Conservation (phyloP, 2,113 vertebrate genomes). For the Oriolus oriolus region DNA sequence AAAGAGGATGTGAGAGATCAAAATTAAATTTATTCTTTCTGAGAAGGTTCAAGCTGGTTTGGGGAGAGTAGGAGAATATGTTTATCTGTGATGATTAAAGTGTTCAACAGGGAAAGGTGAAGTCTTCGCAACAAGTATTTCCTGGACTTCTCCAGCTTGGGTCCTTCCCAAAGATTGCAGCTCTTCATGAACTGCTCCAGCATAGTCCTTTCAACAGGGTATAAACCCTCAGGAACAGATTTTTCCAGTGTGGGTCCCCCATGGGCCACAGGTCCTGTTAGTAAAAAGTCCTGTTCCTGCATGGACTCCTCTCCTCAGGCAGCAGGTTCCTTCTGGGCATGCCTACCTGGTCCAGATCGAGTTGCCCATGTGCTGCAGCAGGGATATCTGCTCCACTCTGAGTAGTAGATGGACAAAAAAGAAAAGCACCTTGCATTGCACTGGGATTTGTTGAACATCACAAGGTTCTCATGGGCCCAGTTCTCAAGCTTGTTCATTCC, state of each 20-base stretch:
- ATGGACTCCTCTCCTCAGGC: not conserved
- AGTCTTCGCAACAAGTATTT: not conserved
- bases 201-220: not conserved
- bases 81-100: not conserved
- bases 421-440: not conserved
- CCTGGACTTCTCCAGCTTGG: not conserved
- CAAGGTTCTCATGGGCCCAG: accelerated
- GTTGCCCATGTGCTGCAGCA: not conserved
- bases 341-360: not conserved
- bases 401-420: not conserved
- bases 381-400: not conserved
- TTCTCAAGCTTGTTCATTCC: not conserved
- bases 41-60: not conserved
- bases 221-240: not conserved
- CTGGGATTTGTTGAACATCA: not conserved
- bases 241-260: not conserved
- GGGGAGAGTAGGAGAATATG: not conserved
- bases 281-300: not conserved
- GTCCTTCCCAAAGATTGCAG: not conserved
- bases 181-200: not conserved
- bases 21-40: not conserved
- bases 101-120: not conserved
- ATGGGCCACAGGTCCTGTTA: not conserved
- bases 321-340: not conserved
- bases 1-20: not conserved